phyloP scores from a whole-genome alignment of 2,797 vertebrate genomes.

The Chromis chromis region DNA sequence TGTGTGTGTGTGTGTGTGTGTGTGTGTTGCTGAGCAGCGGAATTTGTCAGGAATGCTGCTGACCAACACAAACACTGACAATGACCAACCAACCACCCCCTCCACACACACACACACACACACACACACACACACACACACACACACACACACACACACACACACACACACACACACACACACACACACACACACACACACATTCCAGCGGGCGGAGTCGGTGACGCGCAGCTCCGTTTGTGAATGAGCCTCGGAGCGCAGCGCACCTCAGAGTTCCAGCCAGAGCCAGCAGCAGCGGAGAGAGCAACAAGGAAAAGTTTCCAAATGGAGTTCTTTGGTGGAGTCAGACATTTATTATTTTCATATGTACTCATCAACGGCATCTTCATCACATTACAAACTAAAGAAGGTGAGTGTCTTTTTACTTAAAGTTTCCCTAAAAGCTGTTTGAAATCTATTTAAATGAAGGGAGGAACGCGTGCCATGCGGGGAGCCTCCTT shows the following conservation, averaged over 20 bases:
- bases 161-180: constrained; percentile 15
- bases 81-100: constrained; percentile 9
- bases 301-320: constrained; percentile 52
- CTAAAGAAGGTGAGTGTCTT: constrained; percentile 84
- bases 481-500: constrained; percentile 49
- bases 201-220: constrained; percentile 83
- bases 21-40: constrained; percentile 70
- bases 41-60: constrained; percentile 72
- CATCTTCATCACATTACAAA: constrained; percentile 82
- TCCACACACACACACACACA: not conserved
- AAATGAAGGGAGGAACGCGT: constrained; percentile 29
- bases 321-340: constrained; percentile 80
- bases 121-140: not conserved
- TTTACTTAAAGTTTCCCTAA: not conserved
- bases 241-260: constrained; percentile 81
- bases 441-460: not conserved
- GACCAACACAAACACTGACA: constrained; percentile 44
- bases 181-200: constrained; percentile 22
- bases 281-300: constrained; percentile 54
- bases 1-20: not conserved
- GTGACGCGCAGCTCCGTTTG: constrained; percentile 71
- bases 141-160: constrained; percentile 13
- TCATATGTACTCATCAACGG: constrained; percentile 81
- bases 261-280: constrained; percentile 57
- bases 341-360: constrained; percentile 80